A percentile compares a stretch with the other conserved stretches of the same genome.
Conservation (phyloP, 2,113 vertebrate genomes). For the Natator depressus region DNA sequence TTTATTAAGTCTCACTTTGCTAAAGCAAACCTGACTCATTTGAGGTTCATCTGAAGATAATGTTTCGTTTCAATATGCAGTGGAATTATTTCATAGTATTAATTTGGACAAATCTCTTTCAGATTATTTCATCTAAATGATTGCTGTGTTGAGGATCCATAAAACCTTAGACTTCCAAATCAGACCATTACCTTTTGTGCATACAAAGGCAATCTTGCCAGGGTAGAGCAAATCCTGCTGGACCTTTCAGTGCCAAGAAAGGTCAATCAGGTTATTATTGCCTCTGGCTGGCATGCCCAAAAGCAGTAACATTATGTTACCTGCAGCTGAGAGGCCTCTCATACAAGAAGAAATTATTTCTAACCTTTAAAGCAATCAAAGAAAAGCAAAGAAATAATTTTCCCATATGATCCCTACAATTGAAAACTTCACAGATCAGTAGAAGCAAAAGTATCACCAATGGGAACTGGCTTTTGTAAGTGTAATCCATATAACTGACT, state of each 20-base stretch:
- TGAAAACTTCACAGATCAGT: background rate
- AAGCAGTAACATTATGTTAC: background rate
- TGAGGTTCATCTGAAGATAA: background rate
- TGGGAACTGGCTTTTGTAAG: background rate
- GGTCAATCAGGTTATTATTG: background rate
- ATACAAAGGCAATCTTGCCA: background rate
- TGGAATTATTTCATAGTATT: background rate
- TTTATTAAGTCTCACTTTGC: conserved; percentile 42
- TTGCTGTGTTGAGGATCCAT: background rate
- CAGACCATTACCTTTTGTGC: background rate
- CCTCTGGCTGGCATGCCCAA: conserved; percentile 17
- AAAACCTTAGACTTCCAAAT: background rate
- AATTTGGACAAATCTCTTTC: background rate
- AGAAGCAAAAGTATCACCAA: background rate
- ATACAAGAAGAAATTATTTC: background rate
- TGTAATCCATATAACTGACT: background rate
- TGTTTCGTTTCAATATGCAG: background rate
- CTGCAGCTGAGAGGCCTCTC: background rate
- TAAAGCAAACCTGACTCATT: conserved; percentile 4
- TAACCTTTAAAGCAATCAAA: background rate
- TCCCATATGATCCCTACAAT: background rate
- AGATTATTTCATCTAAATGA: background rate
- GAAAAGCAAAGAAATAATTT: background rate
- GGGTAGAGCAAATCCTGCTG: background rate
- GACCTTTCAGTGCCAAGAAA: conserved; percentile 17